Percentiles rank a stretch among this genome's conserved stretches.
Evolutionary conservation across 2,797 vertebrate species (phyloP).

Genomic region (Craterocephalus amniculus): DNA sequence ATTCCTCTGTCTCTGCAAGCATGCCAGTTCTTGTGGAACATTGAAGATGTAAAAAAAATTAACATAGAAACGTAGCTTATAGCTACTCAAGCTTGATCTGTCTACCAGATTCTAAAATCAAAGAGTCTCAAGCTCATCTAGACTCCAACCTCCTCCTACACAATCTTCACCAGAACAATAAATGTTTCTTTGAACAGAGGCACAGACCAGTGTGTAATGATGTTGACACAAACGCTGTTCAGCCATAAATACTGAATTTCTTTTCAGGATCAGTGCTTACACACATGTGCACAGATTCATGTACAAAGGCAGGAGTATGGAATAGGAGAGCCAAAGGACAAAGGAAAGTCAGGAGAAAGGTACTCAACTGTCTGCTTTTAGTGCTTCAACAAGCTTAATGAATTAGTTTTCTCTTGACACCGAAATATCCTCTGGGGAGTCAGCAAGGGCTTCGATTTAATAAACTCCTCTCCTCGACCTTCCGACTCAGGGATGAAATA

Average conservation of each 20-base stretch:
- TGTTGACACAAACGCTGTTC: neutral
- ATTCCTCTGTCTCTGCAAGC: neutral
- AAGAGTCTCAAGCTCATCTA: conserved; percentile 61
- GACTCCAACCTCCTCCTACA: conserved; percentile 61
- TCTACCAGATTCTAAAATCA: conserved; percentile 54
- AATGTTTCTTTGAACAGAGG: conserved; percentile 5
- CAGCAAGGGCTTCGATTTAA: conserved; percentile 38
- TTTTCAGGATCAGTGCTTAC: neutral
- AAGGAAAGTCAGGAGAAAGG: conserved; percentile 24
- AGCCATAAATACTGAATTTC: conserved; percentile 53
- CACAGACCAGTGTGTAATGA: conserved; percentile 1
- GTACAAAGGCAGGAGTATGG: neutral
- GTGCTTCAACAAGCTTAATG: conserved; percentile 51
- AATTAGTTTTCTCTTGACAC: conserved; percentile 45
- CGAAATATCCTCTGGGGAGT: conserved; percentile 30
- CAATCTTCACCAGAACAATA: conserved; percentile 34
- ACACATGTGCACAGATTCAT: neutral
- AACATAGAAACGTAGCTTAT: neutral
- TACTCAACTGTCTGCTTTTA: conserved; percentile 12
- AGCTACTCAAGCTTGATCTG: conserved; percentile 39
- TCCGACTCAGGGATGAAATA: conserved; percentile 25
- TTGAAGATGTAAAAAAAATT: conserved; percentile 1
- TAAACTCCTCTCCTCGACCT: conserved; percentile 11
- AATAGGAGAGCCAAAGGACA: conserved; percentile 24
- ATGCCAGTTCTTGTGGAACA: neutral